These are phyloP conservation scores for Dione vanillae DNA, from an alignment of 2,888 invertebrate species.

Conservation along the genomic window DNA sequence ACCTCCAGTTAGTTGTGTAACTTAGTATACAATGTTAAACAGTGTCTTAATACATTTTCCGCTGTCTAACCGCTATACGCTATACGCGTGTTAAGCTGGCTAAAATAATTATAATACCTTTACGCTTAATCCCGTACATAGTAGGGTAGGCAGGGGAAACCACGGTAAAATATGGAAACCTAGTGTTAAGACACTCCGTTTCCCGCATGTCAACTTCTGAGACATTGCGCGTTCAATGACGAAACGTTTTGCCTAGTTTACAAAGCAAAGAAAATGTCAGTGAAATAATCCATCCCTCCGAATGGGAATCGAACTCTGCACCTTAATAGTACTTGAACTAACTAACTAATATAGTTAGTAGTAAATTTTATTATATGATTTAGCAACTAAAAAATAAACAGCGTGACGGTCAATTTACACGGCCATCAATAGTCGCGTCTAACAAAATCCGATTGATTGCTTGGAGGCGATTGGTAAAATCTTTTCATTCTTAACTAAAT, in stretches of 20 bases:
- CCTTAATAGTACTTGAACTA: too few relatives aligned
- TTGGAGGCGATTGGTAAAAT: slow-evolving; percentile 13
- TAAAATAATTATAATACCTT: not conserved
- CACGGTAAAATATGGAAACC: too few relatives aligned
- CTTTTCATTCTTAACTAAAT: slow-evolving; percentile 25
- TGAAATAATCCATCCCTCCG: too few relatives aligned
- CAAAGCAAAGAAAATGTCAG: too few relatives aligned
- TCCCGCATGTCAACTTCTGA: not conserved
- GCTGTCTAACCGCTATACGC: too few relatives aligned
- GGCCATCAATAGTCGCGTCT: not conserved
- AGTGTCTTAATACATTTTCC: too few relatives aligned
- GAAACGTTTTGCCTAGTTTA: not conserved
- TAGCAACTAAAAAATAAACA: slow-evolving; percentile 4
- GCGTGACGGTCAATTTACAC: slow-evolving; percentile 20
- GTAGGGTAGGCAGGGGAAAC: not conserved
- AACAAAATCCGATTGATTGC: slow-evolving; percentile 30
- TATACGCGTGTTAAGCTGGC: too few relatives aligned
- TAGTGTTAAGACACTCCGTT: not conserved
- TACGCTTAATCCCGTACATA: not conserved
- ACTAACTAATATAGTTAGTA: too few relatives aligned
- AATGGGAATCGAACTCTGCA: too few relatives aligned
- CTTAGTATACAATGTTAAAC: too few relatives aligned
- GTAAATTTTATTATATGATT: not conserved
- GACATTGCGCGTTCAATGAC: not conserved
- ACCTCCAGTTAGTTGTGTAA: too few relatives aligned